Percentiles rank a stretch among this genome's conserved stretches.
Conservation (phyloP, 2,113 vertebrate species). For the Menidia beryllina region DNA sequence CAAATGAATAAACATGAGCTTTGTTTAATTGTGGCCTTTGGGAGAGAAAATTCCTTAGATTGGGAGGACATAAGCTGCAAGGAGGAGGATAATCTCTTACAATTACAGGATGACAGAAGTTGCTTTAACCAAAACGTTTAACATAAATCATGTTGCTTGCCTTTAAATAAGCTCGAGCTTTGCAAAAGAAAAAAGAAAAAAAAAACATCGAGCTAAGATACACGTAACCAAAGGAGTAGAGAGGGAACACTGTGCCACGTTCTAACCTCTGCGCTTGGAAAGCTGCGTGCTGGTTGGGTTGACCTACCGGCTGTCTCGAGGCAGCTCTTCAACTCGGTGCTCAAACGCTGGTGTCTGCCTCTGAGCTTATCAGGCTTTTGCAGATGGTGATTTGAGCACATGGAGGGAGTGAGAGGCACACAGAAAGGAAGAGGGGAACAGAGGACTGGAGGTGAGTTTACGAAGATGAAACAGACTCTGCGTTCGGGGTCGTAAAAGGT, state of each 20-base stretch:
- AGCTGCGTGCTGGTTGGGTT: constrained; percentile 43
- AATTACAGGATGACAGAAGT: constrained; percentile 65
- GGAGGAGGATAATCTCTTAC: constrained; percentile 64
- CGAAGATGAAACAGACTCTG: constrained; percentile 66
- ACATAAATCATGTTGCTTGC: constrained; percentile 33
- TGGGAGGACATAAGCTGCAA: constrained; percentile 46
- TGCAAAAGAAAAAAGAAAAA: constrained; percentile 4
- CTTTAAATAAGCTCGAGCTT: constrained; percentile 24
- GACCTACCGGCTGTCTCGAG: constrained; percentile 58
- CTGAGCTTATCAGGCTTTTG: constrained; percentile 76
- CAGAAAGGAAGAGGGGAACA: constrained; percentile 42
- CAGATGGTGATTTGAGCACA: constrained; percentile 74
- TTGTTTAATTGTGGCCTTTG: constrained; percentile 69
- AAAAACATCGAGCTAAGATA: constrained; percentile 27
- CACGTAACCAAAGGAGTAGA: constrained; percentile 20
- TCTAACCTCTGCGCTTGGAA: constrained; percentile 46
- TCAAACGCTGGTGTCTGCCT: constrained; percentile 68
- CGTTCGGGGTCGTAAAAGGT: constrained; percentile 54
- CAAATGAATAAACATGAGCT: constrained; percentile 74
- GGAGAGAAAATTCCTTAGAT: constrained; percentile 33
- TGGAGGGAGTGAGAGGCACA: constrained; percentile 52
- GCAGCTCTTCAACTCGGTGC: constrained; percentile 64
- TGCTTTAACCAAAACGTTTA: constrained; percentile 48
- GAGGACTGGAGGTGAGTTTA: constrained; percentile 64
- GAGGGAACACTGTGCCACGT: constrained; percentile 23